These are phyloP conservation scores for Poecilobothrus nobilitatus DNA, from an alignment of 2,888 invertebrate genomes.

Conservation along the genomic window DNA sequence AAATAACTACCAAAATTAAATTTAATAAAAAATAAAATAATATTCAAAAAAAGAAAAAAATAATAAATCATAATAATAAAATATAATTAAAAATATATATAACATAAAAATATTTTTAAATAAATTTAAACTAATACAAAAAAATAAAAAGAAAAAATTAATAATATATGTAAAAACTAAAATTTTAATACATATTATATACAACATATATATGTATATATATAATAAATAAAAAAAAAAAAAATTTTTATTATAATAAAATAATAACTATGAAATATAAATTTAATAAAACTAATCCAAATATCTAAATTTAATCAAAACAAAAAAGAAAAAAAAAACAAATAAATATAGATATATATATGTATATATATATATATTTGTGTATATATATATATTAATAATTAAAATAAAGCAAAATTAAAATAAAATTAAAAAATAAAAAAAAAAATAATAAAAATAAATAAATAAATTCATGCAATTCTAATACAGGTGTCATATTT, in stretches of 20 bases:
- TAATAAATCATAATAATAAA: not conserved
- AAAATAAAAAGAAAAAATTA: not conserved
- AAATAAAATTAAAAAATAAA: constrained; percentile 22
- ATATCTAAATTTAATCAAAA: too few relatives aligned
- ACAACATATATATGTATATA: too few relatives aligned
- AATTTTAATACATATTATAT: too few relatives aligned
- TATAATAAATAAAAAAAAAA: constrained; percentile 8
- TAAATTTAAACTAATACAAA: not conserved
- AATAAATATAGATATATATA: too few relatives aligned
- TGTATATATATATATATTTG: too few relatives aligned
- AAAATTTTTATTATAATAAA: constrained; percentile 1
- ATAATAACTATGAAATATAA: not conserved
- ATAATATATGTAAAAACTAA: too few relatives aligned
- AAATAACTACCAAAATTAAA: constrained; percentile 12
- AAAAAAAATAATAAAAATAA: constrained; percentile 11
- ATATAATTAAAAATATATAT: constrained; percentile 5
- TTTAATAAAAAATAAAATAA: constrained; percentile 10
- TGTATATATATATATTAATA: constrained; percentile 3
- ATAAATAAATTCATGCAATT: constrained; percentile 5
- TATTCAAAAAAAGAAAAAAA: too few relatives aligned
- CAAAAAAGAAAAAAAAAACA: too few relatives aligned
- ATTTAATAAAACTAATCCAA: not conserved
- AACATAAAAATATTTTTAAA: too few relatives aligned
- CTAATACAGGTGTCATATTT: constrained; percentile 6
- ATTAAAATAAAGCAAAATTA: too few relatives aligned